These are phyloP conservation scores for Sebastes trivittatus DNA, from an alignment of 2,797 vertebrate genomes.

Conservation along the genomic window DNA sequence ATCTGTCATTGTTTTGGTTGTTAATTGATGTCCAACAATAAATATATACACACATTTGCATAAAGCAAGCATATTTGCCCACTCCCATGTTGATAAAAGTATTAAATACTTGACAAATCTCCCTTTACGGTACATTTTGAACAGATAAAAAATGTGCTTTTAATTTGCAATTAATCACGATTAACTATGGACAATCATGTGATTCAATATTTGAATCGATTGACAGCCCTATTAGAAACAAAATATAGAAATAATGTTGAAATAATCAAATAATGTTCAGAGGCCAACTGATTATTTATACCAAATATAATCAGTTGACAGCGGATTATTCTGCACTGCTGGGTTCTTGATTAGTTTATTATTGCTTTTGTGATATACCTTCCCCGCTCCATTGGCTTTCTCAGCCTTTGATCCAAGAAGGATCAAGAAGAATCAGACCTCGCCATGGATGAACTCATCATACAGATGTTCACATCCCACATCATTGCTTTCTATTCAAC, in stretches of 20 bases:
- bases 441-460: constrained; percentile 21
- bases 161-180: too few relatives aligned
- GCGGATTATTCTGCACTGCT: background rate
- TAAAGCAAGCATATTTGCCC: too few relatives aligned
- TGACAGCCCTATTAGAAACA: background rate
- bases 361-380: constrained; percentile 9
- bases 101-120: too few relatives aligned
- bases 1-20: too few relatives aligned
- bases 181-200: too few relatives aligned
- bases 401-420: constrained; percentile 24
- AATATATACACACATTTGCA: too few relatives aligned
- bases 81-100: too few relatives aligned
- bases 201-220: too few relatives aligned
- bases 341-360: constrained; percentile 10
- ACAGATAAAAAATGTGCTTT: too few relatives aligned
- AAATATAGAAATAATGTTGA: background rate
- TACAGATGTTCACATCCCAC: constrained; percentile 25
- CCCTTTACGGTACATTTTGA: too few relatives aligned
- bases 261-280: background rate
- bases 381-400: constrained; percentile 6
- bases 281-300: background rate
- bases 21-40: too few relatives aligned
- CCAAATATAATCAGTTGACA: background rate
- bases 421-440: constrained; percentile 22
- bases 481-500: background rate